Base-by-base conservation (phyloP, 2,113 vertebrate genomes). In the Vombatus ursinus region DNA sequence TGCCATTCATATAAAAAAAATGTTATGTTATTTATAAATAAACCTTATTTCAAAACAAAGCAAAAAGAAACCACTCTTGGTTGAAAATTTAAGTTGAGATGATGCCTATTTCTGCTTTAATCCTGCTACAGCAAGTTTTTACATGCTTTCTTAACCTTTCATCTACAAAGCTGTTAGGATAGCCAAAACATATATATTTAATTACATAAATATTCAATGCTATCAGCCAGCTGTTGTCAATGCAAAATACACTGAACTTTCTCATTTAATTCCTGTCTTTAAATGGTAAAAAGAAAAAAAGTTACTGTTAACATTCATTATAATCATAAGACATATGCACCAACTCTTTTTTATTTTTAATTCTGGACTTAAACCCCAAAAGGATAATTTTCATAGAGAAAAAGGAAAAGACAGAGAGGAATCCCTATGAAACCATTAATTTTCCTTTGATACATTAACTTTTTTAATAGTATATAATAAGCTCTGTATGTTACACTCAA, bases 141-240 rank as follows among this genome's bases (percentile, higher is more conserved):
- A 97, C 98, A 90, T 77, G 97, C 96, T 97, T 95, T 96, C 61
- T 53, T 61, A 9, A 47, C 96, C 94, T 95, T 94, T 96, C 96
- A 57, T 94, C 96, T 54, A 97, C 95, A 98, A 94, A 96, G 94
- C 25, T 97, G 92, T 96, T 92, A 98, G 97, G 98, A 98, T 91
- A 97, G 94, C 90, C 91, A 97, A 97, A 98, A 97, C 47, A 94
- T 96, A 61, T 90, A 94, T 95, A 98, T 97, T 96, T 97, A 96
- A 97, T 98, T 93, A 98, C 90, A 50, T 95, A 98, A 98, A 97
- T 11, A 98, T 95, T 95, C 96, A 96, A 89, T 94, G 92, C 96
- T 95, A 98, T 98, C 96, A 97, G 95, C 95, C 98, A 98, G 97
- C 98, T 98, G 98, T 96, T 98, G 96, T 92, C 90, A 93, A 96